Evolutionary conservation across 1,140 invertebrate species (phyloP).

Genomic region (Bombus soroeensis): DNA sequence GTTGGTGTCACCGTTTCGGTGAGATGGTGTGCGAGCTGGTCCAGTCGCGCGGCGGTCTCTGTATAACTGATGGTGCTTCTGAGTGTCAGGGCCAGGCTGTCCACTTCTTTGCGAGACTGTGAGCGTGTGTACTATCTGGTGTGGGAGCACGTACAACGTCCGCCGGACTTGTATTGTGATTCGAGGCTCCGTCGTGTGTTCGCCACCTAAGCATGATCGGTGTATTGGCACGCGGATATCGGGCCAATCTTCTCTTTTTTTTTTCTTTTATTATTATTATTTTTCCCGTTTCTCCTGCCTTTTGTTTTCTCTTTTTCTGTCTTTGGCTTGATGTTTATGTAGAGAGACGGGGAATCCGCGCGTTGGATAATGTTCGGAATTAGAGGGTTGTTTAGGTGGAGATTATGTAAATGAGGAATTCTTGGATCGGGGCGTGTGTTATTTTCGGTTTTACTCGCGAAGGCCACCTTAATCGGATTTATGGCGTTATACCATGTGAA

Average conservation of each 20-base stretch:
- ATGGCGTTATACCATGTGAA: background rate
- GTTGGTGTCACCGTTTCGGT: slow-evolving; percentile 37
- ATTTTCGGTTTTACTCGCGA: background rate
- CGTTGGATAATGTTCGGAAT: background rate
- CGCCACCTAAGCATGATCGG: slow-evolving; percentile 46
- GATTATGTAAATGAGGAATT: slow-evolving; percentile 11
- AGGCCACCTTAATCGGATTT: background rate
- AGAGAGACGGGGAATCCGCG: background rate
- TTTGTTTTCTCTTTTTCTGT: background rate
- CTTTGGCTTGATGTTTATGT: background rate
- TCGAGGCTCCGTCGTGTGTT: slow-evolving; percentile 38
- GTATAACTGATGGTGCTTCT: slow-evolving; percentile 80
- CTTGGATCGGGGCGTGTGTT: background rate
- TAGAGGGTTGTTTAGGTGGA: slow-evolving; percentile 6
- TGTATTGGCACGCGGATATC: slow-evolving; percentile 52
- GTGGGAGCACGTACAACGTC: slow-evolving; percentile 28
- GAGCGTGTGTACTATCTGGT: slow-evolving; percentile 32
- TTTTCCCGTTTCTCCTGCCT: background rate
- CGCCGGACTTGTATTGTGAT: slow-evolving; percentile 43
- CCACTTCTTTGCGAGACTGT: slow-evolving; percentile 76
- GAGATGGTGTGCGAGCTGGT: slow-evolving; percentile 50
- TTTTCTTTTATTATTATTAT: background rate
- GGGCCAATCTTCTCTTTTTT: slow-evolving; percentile 19
- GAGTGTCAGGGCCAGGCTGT: slow-evolving; percentile 79
- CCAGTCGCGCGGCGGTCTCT: slow-evolving; percentile 69